These are phyloP conservation scores for Dinoponera quadriceps DNA, from an alignment of 1,140 invertebrate species.

Conservation along the genomic window DNA sequence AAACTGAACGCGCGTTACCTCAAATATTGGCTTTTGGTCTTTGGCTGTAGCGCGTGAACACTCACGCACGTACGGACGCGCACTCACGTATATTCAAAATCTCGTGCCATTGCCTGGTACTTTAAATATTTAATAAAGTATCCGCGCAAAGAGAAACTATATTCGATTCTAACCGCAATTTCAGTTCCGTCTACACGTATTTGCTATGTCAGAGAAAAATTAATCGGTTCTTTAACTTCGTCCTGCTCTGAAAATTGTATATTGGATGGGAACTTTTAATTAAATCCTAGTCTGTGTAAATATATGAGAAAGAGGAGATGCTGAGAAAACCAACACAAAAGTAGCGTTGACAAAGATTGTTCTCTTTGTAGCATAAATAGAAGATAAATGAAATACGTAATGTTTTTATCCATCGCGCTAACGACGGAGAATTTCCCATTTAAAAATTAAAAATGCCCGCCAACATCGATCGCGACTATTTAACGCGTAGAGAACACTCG, in stretches of 20 bases:
- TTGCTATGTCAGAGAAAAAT: conserved; percentile 6
- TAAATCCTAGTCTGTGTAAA: conserved; percentile 12
- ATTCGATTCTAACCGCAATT: conserved; percentile 31
- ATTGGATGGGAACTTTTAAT: conserved; percentile 63
- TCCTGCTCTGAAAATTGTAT: neutral
- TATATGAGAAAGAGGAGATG: conserved; percentile 15
- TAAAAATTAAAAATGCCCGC: neutral
- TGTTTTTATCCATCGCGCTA: neutral
- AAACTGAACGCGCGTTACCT: neutral
- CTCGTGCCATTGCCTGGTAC: no score
- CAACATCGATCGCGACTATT: conserved; percentile 9
- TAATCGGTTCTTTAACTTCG: conserved; percentile 49
- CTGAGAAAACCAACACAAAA: neutral
- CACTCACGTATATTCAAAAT: no score
- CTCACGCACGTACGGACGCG: no score
- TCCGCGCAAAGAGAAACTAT: neutral
- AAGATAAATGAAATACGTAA: neutral
- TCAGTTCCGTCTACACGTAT: neutral
- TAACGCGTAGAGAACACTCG: neutral
- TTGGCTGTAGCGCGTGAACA: neutral
- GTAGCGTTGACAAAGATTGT: neutral
- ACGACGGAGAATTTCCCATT: neutral
- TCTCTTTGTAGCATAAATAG: neutral
- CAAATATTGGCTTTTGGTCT: neutral
- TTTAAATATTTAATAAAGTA: conserved; percentile 21